Conservation (phyloP, 1,140 invertebrate genomes). For the Reticulitermes speratus region DNA sequence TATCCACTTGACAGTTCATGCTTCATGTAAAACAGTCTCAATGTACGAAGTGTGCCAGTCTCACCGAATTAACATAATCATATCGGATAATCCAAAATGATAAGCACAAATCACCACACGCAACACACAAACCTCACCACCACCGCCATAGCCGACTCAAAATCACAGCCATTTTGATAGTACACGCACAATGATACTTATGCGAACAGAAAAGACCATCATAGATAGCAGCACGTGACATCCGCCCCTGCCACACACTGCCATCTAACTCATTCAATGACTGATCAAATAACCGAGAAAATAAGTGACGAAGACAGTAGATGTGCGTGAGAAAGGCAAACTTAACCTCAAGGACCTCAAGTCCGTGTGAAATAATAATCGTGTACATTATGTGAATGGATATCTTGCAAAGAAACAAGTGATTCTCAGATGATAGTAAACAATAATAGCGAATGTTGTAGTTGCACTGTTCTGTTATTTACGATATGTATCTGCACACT, state of each 20-base stretch:
- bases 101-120: slow-evolving; percentile 25
- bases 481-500: no score
- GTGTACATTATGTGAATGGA: no score
- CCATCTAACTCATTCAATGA: not conserved
- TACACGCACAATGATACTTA: not conserved
- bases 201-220: not conserved
- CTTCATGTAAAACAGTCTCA: slow-evolving; percentile 29
- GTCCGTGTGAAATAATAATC: no score
- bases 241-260: not conserved
- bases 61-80: slow-evolving; percentile 33
- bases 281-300: not conserved
- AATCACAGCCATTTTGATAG: not conserved
- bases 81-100: slow-evolving; percentile 28
- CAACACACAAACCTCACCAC: slow-evolving; percentile 10
- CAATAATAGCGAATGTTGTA: no score
- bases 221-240: not conserved
- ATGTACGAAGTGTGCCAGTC: slow-evolving; percentile 20
- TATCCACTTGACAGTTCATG: slow-evolving; percentile 40
- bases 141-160: slow-evolving; percentile 25
- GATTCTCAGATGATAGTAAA: no score
- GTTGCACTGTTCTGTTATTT: no score
- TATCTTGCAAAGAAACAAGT: no score
- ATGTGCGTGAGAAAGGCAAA: no score
- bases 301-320: no score
- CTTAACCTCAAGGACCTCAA: no score